Percentiles rank a stretch among this genome's conserved stretches.
These are phyloP conservation scores for Masnerella sp. DNA, from an alignment of 2,888 invertebrate genomes.

Conservation along the genomic window DNA sequence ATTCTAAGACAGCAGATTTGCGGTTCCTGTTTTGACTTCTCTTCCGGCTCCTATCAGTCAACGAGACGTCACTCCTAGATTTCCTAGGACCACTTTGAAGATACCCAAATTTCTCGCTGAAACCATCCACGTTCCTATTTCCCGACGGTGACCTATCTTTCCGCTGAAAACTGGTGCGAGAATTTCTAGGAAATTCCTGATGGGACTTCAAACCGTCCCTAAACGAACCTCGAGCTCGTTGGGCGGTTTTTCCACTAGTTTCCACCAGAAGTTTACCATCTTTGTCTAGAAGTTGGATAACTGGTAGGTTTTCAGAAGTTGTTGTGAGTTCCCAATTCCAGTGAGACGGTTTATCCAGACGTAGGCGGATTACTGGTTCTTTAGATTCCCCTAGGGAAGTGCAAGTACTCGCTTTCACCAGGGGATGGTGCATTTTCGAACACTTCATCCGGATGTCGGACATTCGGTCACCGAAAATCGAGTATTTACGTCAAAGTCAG, in stretches of 20 bases:
- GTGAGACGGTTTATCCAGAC: conserved; percentile 70
- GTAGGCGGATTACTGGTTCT: conserved; percentile 70
- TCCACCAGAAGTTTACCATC: conserved; percentile 72
- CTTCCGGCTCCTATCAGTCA: conserved; percentile 52
- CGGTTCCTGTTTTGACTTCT: conserved; percentile 12
- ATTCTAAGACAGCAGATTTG: no score
- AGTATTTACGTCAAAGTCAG: no score
- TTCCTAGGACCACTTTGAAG: conserved; percentile 64
- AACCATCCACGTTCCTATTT: conserved; percentile 71
- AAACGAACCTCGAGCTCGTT: conserved; percentile 72
- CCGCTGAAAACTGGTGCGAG: background rate
- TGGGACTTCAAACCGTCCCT: conserved; percentile 66
- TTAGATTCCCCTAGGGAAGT: conserved; percentile 51
- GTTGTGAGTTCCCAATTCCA: conserved; percentile 75
- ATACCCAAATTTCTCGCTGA: conserved; percentile 68
- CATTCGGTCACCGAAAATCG: no score
- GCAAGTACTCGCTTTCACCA: conserved; percentile 60
- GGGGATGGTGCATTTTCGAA: conserved; percentile 50
- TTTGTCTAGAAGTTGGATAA: conserved; percentile 71
- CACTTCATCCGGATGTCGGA: conserved; percentile 29
- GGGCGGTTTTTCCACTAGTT: conserved; percentile 71
- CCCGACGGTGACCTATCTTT: conserved; percentile 44
- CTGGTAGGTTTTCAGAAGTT: conserved; percentile 69
- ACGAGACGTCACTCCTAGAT: conserved; percentile 67
- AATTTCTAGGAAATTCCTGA: conserved; percentile 64